phyloP scores from a whole-genome alignment of 2,888 invertebrate species.

The Drosophila picticornis region DNA sequence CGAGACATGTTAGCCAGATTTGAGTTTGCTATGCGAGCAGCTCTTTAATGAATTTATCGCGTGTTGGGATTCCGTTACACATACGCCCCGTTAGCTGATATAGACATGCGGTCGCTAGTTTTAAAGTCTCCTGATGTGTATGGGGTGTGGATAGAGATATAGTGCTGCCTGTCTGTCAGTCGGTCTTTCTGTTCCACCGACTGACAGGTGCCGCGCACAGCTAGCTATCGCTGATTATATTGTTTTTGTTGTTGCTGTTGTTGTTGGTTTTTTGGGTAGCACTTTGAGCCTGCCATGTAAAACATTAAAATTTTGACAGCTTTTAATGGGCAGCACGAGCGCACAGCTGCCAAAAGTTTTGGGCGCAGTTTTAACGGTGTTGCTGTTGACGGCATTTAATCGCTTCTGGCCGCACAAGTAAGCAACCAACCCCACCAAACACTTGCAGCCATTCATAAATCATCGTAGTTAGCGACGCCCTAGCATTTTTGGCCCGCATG shows the following conservation, averaged over 20 bases:
- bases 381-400: conserved; percentile 73
- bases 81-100: conserved; percentile 65
- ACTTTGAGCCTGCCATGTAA: conserved; percentile 75
- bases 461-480: conserved; percentile 37
- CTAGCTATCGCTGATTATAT: conserved; percentile 44
- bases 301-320: conserved; percentile 80
- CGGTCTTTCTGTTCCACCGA: neutral
- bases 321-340: conserved; percentile 63
- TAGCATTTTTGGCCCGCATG: conserved; percentile 21
- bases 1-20: conserved; percentile 76
- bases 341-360: conserved; percentile 53
- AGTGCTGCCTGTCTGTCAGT: conserved; percentile 31
- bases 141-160: conserved; percentile 53
- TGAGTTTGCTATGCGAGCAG: conserved; percentile 56
- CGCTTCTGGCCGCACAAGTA: conserved; percentile 60
- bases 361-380: conserved; percentile 30
- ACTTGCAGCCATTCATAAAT: conserved; percentile 57
- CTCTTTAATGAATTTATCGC: conserved; percentile 81
- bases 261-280: conserved; percentile 40
- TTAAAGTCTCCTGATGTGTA: conserved; percentile 66
- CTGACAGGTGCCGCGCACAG: conserved; percentile 69
- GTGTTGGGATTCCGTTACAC: conserved; percentile 76
- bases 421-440: conserved; percentile 18
- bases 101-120: conserved; percentile 59
- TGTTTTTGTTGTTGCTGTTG: conserved; percentile 35